Conservation (phyloP, 2,888 invertebrate species). For the Bibio marci region DNA sequence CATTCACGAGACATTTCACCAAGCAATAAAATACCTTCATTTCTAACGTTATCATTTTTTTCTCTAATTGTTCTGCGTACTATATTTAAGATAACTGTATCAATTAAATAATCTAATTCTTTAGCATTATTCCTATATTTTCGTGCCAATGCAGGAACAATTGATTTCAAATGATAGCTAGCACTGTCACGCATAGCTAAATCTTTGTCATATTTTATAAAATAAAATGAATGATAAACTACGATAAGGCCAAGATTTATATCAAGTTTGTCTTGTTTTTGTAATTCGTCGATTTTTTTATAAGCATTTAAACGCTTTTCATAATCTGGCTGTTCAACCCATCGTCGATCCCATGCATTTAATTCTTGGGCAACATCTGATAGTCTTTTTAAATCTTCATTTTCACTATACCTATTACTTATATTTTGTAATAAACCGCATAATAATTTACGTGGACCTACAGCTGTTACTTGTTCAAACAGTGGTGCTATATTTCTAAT, state of each 20-base stretch:
- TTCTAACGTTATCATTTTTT: slow-evolving; percentile 51
- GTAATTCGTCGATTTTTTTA: slow-evolving; percentile 40
- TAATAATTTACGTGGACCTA: slow-evolving; percentile 50
- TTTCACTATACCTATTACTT: slow-evolving; percentile 28
- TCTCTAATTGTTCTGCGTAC: slow-evolving; percentile 55
- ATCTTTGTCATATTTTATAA: slow-evolving; percentile 62
- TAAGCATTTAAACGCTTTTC: slow-evolving; percentile 64
- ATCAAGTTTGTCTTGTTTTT: slow-evolving; percentile 34
- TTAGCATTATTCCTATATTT: slow-evolving; percentile 31
- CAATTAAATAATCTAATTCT: slow-evolving; percentile 49
- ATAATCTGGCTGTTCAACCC: slow-evolving; percentile 91
- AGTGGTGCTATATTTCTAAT: slow-evolving; percentile 52
- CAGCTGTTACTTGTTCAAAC: slow-evolving; percentile 46
- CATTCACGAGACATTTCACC: slow-evolving; percentile 61
- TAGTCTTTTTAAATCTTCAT: slow-evolving; percentile 32
- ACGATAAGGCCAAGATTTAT: slow-evolving; percentile 52
- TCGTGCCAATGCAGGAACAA: slow-evolving; percentile 45
- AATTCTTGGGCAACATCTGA: slow-evolving; percentile 44
- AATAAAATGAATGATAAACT: slow-evolving; percentile 67
- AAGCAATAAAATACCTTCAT: slow-evolving; percentile 64
- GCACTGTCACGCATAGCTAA: slow-evolving; percentile 67
- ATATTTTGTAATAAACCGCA: slow-evolving; percentile 44
- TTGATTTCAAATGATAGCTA: slow-evolving; percentile 49
- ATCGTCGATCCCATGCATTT: slow-evolving; percentile 73
- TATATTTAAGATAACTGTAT: slow-evolving; percentile 53